Evolutionary conservation across 2,113 vertebrate genomes (phyloP).

Genomic region (Phoenicopterus ruber): DNA sequence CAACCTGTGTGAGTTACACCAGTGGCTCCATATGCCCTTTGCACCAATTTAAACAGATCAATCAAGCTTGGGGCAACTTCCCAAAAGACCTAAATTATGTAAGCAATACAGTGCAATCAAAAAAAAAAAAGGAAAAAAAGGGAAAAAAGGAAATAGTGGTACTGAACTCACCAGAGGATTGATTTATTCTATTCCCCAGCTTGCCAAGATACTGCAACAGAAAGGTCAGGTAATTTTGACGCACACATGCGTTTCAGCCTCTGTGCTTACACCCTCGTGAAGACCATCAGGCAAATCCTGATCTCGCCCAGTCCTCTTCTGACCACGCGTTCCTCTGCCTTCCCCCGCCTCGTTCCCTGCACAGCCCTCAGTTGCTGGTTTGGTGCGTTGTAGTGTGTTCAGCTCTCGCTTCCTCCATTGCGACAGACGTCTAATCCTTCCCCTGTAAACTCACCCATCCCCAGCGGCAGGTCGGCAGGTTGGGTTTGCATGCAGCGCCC

Average conservation of each 20-base stretch:
- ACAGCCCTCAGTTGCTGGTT: not conserved
- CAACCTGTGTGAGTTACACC: not conserved
- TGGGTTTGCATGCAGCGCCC: not conserved
- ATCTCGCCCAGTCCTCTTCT: not conserved
- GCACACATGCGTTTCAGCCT: not conserved
- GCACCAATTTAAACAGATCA: not conserved
- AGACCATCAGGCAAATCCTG: not conserved
- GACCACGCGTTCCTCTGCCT: not conserved
- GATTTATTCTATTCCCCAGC: not conserved
- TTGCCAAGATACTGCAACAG: not conserved
- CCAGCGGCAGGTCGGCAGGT: not conserved
- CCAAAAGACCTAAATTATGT: not conserved
- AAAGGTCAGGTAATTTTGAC: not conserved
- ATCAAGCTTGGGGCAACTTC: not conserved
- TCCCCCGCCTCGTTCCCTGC: not conserved
- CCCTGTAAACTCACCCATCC: not conserved
- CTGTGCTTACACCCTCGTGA: not conserved
- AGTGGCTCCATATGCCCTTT: not conserved
- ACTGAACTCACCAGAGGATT: not conserved
- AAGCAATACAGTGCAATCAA: not conserved
- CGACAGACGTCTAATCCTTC: not conserved
- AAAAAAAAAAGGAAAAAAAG: not conserved
- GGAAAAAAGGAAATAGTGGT: not conserved
- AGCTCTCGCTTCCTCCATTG: not conserved
- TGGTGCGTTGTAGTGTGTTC: not conserved